Evolutionary conservation across 2,113 vertebrate genomes (phyloP).

Genomic region (Muntiacus reevesi): DNA sequence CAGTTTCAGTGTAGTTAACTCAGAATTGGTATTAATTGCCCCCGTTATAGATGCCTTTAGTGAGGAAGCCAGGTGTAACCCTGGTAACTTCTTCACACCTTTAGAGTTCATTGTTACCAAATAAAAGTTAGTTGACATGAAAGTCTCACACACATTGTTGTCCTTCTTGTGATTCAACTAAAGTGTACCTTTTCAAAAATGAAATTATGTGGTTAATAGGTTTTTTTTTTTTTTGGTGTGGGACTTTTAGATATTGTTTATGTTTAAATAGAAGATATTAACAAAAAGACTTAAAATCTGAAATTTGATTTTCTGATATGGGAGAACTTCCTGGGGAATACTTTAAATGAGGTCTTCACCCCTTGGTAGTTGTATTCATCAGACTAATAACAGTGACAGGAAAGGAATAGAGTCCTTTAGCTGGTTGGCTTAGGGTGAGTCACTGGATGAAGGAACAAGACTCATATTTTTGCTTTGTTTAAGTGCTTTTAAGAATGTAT

Average conservation of each 20-base stretch:
- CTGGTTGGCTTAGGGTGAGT: slow-evolving; percentile 57
- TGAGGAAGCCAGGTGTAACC: slow-evolving; percentile 65
- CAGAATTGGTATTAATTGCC: slow-evolving; percentile 75
- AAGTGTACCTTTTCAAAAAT: neutral
- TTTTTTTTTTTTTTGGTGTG: neutral
- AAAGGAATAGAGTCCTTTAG: slow-evolving; percentile 35
- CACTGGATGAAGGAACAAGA: slow-evolving; percentile 32
- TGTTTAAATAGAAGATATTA: neutral
- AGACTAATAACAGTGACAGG: neutral
- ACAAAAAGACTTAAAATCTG: neutral
- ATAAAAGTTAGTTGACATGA: neutral
- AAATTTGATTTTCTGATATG: slow-evolving; percentile 19
- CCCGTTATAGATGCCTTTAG: slow-evolving; percentile 36
- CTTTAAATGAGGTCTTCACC: slow-evolving; percentile 12
- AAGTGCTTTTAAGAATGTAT: neutral
- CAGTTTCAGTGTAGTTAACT: slow-evolving; percentile 75
- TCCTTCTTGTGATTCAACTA: neutral
- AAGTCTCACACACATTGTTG: neutral
- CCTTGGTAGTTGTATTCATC: neutral
- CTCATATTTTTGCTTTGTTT: neutral
- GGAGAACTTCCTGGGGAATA: slow-evolving; percentile 4
- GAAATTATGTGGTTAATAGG: neutral
- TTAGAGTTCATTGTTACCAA: slow-evolving; percentile 33
- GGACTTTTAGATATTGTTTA: neutral
- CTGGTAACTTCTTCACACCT: slow-evolving; percentile 53